Evolutionary conservation across 2,888 invertebrate species (phyloP).

Genomic region (Cryptus viduatorius): DNA sequence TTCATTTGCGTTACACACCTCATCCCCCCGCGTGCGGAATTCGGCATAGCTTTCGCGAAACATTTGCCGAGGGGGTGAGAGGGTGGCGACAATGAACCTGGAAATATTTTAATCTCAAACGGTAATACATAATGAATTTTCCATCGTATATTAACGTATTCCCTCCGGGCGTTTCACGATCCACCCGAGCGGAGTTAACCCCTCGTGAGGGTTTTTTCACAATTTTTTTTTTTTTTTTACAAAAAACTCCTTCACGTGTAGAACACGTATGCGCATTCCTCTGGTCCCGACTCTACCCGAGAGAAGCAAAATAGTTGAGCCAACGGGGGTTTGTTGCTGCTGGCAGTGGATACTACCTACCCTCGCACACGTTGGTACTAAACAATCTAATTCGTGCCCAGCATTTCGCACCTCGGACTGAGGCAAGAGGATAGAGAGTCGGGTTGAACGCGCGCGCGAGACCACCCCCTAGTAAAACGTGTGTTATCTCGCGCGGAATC

Average conservation of each 20-base stretch:
- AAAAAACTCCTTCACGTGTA: background rate
- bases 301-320: constrained; percentile 3
- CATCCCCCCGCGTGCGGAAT: background rate
- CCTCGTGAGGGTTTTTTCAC: background rate
- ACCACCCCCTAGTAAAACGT: constrained; percentile 64
- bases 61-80: no score
- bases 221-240: background rate
- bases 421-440: background rate
- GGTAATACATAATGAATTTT: constrained; percentile 5
- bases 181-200: no score
- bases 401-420: constrained; percentile 63
- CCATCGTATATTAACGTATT: no score
- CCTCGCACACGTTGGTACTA: constrained; percentile 64
- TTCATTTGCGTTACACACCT: constrained; percentile 21
- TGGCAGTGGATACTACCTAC: constrained; percentile 14
- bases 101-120: constrained; percentile 16
- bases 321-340: background rate
- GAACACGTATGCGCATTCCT: constrained; percentile 54
- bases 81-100: background rate
- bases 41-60: constrained; percentile 15
- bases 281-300: background rate
- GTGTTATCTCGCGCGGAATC: constrained; percentile 68
- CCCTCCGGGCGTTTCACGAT: no score
- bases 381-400: constrained; percentile 69
- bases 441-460: constrained; percentile 11